These are phyloP conservation scores for Luidia sarsii DNA, from an alignment of 53 echinoderm and acorn worm genomes.

Conservation along the genomic window DNA sequence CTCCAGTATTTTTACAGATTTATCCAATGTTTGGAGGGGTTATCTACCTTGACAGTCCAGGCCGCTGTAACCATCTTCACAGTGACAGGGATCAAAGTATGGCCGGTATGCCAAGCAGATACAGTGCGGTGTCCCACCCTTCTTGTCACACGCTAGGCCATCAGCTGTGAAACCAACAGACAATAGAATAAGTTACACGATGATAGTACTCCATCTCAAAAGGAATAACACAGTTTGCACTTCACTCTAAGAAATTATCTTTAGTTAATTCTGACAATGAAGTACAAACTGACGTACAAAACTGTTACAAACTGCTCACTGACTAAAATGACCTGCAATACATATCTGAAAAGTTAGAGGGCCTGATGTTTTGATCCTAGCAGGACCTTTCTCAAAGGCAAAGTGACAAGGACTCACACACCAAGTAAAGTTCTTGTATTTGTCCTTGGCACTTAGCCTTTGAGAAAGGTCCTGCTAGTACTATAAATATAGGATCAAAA, in stretches of 20 bases:
- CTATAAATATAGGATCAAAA: no score
- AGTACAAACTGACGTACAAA: background rate
- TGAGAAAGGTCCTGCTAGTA: no score
- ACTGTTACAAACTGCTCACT: no score
- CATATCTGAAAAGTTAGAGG: background rate
- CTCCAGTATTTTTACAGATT: no score
- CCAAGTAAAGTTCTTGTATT: no score
- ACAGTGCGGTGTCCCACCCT: background rate
- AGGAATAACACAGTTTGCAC: background rate
- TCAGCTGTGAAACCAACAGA: background rate
- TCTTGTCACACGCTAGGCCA: background rate
- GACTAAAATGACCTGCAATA: no score
- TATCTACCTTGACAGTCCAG: conserved; percentile 21
- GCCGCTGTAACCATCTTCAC: conserved; percentile 25
- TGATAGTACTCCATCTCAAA: no score
- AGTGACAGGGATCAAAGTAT: conserved; percentile 24
- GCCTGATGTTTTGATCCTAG: no score
- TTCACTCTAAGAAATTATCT: background rate
- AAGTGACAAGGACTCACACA: background rate
- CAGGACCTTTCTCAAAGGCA: no score
- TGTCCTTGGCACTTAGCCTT: no score
- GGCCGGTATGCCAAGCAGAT: background rate
- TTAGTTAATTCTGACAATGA: background rate
- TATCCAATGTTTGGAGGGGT: background rate
- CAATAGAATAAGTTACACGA: background rate